Evolutionary conservation across 2,797 vertebrate genomes (phyloP).

Genomic region (Borostomias antarcticus): DNA sequence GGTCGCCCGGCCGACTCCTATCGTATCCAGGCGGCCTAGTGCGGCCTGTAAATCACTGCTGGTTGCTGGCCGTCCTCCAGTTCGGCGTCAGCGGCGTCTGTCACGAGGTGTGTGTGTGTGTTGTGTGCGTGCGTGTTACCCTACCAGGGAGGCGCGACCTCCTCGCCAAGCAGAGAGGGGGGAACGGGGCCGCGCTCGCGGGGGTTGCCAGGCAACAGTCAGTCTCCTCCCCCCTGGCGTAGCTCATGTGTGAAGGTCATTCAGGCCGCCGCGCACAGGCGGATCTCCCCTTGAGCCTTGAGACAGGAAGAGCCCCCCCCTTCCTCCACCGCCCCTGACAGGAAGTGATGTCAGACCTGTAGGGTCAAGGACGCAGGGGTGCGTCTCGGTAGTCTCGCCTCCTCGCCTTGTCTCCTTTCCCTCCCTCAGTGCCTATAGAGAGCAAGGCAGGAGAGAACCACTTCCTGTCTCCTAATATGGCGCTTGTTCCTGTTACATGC

Average conservation of each 20-base stretch:
- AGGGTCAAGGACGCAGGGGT: neutral
- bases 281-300: neutral
- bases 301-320: constrained; percentile 26
- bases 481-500: neutral
- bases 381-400: neutral
- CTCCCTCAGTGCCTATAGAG: neutral
- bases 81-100: neutral
- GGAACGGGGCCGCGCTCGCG: constrained; percentile 26
- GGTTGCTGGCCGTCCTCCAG: neutral
- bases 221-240: constrained; percentile 29
- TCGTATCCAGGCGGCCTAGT: too few relatives aligned
- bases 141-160: constrained; percentile 29
- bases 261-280: constrained; percentile 24
- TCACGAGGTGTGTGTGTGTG: neutral
- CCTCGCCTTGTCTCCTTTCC: neutral
- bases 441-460: too few relatives aligned
- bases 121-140: neutral
- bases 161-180: constrained; percentile 22
- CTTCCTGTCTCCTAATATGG: neutral
- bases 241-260: constrained; percentile 68
- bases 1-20: too few relatives aligned
- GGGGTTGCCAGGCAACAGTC: constrained; percentile 64
- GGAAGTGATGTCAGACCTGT: constrained; percentile 49
- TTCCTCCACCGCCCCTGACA: too few relatives aligned
- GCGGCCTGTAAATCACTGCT: too few relatives aligned